A percentile compares a stretch with the other conserved stretches of the same genome.
phyloP scores from a whole-genome alignment of 53 echinoderm and acorn worm species.

The Echinarachnius parma region DNA sequence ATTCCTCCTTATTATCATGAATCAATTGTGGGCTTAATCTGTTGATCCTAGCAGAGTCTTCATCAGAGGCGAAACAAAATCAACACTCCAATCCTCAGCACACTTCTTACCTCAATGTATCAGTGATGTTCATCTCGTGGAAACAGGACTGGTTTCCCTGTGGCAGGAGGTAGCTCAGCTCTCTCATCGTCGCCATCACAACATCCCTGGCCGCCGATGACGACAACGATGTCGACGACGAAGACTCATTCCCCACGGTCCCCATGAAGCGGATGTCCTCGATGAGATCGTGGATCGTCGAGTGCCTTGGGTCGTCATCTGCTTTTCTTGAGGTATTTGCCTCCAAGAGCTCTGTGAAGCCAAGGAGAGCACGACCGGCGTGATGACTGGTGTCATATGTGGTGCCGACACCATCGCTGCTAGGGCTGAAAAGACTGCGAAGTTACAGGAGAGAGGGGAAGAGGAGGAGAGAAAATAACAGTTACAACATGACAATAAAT shows the following conservation, averaged over 20 bases:
- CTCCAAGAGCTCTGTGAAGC: conserved; percentile 35
- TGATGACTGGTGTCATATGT: conserved; percentile 38
- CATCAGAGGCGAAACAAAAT: background rate
- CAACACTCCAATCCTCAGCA: background rate
- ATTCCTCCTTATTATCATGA: too few relatives aligned
- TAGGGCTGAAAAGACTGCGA: conserved; percentile 55
- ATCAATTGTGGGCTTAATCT: too few relatives aligned
- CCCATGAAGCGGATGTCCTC: conserved; percentile 17
- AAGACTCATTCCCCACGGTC: conserved; percentile 28
- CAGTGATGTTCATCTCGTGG: conserved; percentile 63
- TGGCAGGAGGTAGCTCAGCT: conserved; percentile 64
- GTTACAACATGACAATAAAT: too few relatives aligned
- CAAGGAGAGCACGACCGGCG: conserved; percentile 58
- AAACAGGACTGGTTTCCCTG: conserved; percentile 65
- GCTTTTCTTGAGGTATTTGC: conserved; percentile 27
- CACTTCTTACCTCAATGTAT: conserved; percentile 57
- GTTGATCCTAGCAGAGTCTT: too few relatives aligned
- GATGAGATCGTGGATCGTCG: conserved; percentile 40
- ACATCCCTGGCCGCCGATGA: conserved; percentile 43
- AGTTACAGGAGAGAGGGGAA: background rate
- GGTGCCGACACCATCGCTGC: conserved; percentile 6
- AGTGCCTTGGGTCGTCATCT: too few relatives aligned
- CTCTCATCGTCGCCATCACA: conserved; percentile 61
- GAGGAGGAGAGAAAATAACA: background rate
- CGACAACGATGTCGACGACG: too few relatives aligned